Evolutionary conservation across 1,140 invertebrate species (phyloP).

Genomic region (Pseudomyrmex cubaensis): DNA sequence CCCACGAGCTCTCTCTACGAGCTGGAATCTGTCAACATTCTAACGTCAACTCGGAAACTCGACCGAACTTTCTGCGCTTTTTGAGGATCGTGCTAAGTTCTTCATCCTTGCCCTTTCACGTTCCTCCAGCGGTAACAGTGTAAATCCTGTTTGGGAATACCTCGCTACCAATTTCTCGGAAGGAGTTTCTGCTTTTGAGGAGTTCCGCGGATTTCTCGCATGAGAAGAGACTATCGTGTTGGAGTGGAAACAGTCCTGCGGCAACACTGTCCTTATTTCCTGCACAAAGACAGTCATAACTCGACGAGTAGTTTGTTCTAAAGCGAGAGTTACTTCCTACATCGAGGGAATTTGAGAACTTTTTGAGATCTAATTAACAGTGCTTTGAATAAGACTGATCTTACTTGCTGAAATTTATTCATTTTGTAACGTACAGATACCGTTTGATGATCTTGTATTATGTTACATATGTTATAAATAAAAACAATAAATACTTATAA

Average conservation of each 20-base stretch:
- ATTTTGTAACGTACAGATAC: neutral
- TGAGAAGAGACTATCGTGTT: slow-evolving; percentile 55
- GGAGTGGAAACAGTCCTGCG: slow-evolving; percentile 56
- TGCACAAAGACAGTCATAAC: slow-evolving; percentile 73
- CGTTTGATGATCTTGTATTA: too few relatives aligned
- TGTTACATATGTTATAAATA: neutral
- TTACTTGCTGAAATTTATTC: neutral
- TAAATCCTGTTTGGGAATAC: slow-evolving; percentile 37
- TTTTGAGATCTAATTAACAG: slow-evolving; percentile 18
- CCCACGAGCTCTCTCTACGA: neutral
- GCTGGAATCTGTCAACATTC: slow-evolving; percentile 23
- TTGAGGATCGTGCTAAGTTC: neutral
- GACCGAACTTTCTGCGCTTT: slow-evolving; percentile 11
- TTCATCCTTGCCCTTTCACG: slow-evolving; percentile 9
- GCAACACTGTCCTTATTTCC: slow-evolving; percentile 74
- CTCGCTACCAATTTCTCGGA: slow-evolving; percentile 34
- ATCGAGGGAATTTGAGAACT: slow-evolving; percentile 28
- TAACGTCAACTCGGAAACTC: slow-evolving; percentile 35
- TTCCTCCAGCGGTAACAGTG: slow-evolving; percentile 8
- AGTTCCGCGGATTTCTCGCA: slow-evolving; percentile 45
- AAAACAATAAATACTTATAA: neutral
- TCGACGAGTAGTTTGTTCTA: slow-evolving; percentile 65
- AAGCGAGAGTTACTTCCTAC: slow-evolving; percentile 31
- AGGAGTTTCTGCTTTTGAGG: slow-evolving; percentile 57
- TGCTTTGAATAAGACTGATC: neutral